These are phyloP conservation scores for Copidosoma floridanum DNA, from an alignment of 1,140 invertebrate genomes.

Conservation along the genomic window DNA sequence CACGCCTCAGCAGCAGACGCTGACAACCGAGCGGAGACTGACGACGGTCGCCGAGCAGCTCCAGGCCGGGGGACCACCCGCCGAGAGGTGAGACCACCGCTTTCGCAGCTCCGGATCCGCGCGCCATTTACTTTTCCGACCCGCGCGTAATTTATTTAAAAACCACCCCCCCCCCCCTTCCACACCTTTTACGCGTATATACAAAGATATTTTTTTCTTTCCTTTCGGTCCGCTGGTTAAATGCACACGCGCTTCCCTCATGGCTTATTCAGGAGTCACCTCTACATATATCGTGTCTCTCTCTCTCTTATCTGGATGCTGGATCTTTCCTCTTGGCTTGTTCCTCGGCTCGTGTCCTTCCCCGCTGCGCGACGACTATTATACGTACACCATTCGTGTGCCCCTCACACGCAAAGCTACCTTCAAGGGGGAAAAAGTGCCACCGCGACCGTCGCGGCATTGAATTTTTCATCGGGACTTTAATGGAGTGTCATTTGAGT, in stretches of 20 bases:
- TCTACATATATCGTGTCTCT: conserved; percentile 39
- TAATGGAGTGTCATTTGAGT: conserved; percentile 41
- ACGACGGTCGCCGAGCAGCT: conserved; percentile 34
- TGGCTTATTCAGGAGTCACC: conserved; percentile 55
- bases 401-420: background rate
- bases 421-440: too few relatives aligned
- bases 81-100: conserved; percentile 50
- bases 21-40: background rate
- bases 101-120: conserved; percentile 16
- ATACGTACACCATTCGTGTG: conserved; percentile 26
- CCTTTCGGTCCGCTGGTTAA: too few relatives aligned
- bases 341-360: conserved; percentile 17
- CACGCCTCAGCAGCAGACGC: conserved; percentile 16
- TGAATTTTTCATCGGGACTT: conserved; percentile 44
- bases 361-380: conserved; percentile 2
- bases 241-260: too few relatives aligned
- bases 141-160: conserved; percentile 57
- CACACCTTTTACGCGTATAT: conserved; percentile 50
- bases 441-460: conserved; percentile 20
- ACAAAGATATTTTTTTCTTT: too few relatives aligned
- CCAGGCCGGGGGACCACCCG: conserved; percentile 44
- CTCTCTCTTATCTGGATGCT: conserved; percentile 17
- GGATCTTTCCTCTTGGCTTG: conserved; percentile 9
- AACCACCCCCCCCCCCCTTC: conserved; percentile 39
- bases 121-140: conserved; percentile 50